A percentile compares a stretch with the other conserved stretches of the same genome.
Evolutionary conservation across 2,888 invertebrate genomes (phyloP).

Genomic region (Hyalella azteca): DNA sequence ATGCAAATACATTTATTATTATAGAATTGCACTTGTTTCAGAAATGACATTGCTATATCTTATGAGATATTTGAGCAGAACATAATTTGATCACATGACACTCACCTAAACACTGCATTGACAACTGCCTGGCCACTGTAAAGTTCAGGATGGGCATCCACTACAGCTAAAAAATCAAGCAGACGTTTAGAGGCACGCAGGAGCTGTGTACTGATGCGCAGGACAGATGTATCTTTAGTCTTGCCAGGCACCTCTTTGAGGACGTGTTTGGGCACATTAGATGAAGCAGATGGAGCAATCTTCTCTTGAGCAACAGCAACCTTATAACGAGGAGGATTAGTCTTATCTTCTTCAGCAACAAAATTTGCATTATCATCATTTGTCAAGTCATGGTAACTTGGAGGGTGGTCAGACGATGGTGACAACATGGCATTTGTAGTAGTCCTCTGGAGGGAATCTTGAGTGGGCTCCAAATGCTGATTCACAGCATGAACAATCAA

Average conservation of each 20-base stretch:
- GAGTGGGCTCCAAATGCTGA: neutral
- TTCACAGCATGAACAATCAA: neutral
- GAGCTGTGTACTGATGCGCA: constrained; percentile 45
- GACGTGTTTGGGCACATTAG: neutral
- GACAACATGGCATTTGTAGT: neutral
- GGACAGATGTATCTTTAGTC: neutral
- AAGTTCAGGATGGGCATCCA: constrained; percentile 39
- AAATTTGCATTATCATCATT: neutral
- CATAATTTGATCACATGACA: neutral
- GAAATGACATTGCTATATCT: neutral
- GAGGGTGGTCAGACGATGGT: neutral
- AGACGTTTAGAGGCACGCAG: constrained; percentile 44
- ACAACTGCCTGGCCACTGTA: constrained; percentile 44
- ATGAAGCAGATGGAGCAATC: neutral
- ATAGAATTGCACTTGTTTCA: too few species aligned
- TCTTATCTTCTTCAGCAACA: neutral
- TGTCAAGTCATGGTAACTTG: neutral
- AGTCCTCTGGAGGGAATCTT: neutral
- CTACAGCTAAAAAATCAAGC: constrained; percentile 42
- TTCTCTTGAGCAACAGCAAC: neutral
- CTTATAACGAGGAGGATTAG: neutral
- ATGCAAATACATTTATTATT: too few species aligned
- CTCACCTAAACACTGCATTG: constrained; percentile 37
- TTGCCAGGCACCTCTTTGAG: neutral
- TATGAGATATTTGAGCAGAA: neutral